Conservation (phyloP, 2,888 invertebrate species). For the Eudasyphora cyanicolor region DNA sequence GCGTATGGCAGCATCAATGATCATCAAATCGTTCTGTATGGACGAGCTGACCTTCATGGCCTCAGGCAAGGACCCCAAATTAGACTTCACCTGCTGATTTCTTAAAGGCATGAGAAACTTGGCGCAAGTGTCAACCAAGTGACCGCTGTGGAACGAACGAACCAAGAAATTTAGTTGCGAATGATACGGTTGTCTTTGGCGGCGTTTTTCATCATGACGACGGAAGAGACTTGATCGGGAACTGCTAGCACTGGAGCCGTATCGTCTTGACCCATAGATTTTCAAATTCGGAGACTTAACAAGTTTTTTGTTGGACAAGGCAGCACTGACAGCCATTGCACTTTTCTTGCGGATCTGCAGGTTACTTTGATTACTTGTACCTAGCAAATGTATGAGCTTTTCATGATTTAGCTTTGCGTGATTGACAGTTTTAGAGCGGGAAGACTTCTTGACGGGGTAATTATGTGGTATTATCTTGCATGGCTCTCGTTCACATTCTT, state of each 20-base stretch:
- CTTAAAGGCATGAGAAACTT: constrained; percentile 62
- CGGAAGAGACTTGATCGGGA: constrained; percentile 67
- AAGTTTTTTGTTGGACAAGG: constrained; percentile 53
- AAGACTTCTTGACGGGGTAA: background rate
- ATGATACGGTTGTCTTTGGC: constrained; percentile 38
- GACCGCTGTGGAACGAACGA: constrained; percentile 57
- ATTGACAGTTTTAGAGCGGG: background rate
- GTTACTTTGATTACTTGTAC: constrained; percentile 23
- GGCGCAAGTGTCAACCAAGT: constrained; percentile 45
- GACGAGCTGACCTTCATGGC: constrained; percentile 55
- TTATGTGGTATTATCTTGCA: background rate
- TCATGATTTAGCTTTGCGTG: constrained; percentile 3
- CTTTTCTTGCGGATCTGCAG: constrained; percentile 16
- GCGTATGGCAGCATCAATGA: constrained; percentile 53
- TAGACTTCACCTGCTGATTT: constrained; percentile 63
- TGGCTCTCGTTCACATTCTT: background rate
- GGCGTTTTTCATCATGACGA: constrained; percentile 64
- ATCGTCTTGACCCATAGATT: constrained; percentile 68
- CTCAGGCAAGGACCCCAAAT: constrained; percentile 53
- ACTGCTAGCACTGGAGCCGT: constrained; percentile 68
- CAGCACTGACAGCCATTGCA: background rate
- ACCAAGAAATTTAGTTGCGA: constrained; percentile 58
- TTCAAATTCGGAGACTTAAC: constrained; percentile 68
- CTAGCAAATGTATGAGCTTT: constrained; percentile 4
- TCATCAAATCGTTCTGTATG: constrained; percentile 66